Base-by-base conservation (phyloP, 64 coral and sea anemone species). In the Cladopsammia gracilis region DNA sequence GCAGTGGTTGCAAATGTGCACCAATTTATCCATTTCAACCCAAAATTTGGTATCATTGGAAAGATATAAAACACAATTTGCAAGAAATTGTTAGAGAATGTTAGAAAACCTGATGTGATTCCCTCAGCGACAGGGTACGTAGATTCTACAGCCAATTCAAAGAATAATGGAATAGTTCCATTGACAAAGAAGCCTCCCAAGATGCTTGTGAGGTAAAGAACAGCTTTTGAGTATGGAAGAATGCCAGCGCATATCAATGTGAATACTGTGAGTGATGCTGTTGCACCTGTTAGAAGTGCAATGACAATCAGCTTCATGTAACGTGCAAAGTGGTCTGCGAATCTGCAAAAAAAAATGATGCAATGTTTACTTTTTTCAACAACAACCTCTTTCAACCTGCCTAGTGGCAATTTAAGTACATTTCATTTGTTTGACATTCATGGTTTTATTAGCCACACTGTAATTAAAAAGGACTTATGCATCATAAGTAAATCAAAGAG, bases 1-100 rank as follows among this genome's bases (percentile, higher is more conserved):
- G 49, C 82, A n/a, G 82, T 89, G 16, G 98, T 91, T n/a, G 48
- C 78, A 93, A 96, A 89, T 49, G 94, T 94, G 16, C 77, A 93
- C 98, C 98, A 99, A 14, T 96, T 99, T 22, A 99, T 99, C 98
- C 98, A 99, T 61, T 53, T 96, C 15, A 95, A 86, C 23, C 98
- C 98, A 89, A 96, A 99, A 18, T 94, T 47, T 23, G 96, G 96
- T 1, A 96, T 73, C 98, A 99, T 99, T 10, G 98, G 95, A 43
- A 99, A 94, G 13, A 99, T 96, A 57, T 96, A 94, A 46, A 99
- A 99, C 23, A 99, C 52, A 8, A 96, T 85, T 91, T 99, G 98
- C 48, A 96, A 56, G 42, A 99, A 96, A 88, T 99, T 96, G 58
- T 99, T 96, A 10, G 94, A 96, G 22, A 96, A 94, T 23, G 95